Conservation (phyloP, 2,888 invertebrate genomes). For the Arctia plantaginis region DNA sequence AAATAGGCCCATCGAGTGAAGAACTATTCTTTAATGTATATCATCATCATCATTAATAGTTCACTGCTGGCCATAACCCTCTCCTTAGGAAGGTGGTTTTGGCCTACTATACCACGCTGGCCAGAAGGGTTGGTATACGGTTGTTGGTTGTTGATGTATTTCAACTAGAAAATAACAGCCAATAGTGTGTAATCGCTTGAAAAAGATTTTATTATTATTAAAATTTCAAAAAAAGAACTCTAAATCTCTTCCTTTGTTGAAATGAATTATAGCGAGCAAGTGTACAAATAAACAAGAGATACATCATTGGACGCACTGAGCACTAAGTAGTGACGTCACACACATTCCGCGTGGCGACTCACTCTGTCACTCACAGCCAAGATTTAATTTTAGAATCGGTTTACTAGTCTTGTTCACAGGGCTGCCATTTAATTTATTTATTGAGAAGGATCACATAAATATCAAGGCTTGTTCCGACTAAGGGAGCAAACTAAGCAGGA, state of each 20-base stretch:
- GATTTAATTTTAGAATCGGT: constrained; percentile 79
- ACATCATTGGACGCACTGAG: constrained; percentile 53
- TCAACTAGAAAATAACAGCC: too few relatives aligned
- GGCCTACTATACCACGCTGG: too few relatives aligned
- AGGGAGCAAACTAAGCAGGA: too few relatives aligned
- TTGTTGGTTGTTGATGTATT: too few relatives aligned
- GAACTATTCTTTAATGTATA: too few relatives aligned
- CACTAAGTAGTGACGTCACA: constrained; percentile 64
- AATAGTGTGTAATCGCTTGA: too few relatives aligned
- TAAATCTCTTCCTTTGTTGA: constrained; percentile 8
- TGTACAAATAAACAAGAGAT: constrained; percentile 60
- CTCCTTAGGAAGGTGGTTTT: too few relatives aligned
- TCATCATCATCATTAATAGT: too few relatives aligned
- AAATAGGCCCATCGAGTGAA: too few relatives aligned
- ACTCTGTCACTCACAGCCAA: constrained; percentile 72
- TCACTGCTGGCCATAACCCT: too few relatives aligned
- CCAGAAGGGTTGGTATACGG: too few relatives aligned
- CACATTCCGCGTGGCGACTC: constrained; percentile 72
- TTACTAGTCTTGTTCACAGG: constrained; percentile 62
- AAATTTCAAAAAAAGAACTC: neutral
- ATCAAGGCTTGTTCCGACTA: too few relatives aligned
- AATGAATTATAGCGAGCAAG: constrained; percentile 36
- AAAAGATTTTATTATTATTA: neutral
- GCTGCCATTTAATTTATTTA: constrained; percentile 25
- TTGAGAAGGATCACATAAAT: neutral